Evolutionary conservation across 2,797 vertebrate genomes (phyloP).

Genomic region (Microctenopoma stevenorrisi): DNA sequence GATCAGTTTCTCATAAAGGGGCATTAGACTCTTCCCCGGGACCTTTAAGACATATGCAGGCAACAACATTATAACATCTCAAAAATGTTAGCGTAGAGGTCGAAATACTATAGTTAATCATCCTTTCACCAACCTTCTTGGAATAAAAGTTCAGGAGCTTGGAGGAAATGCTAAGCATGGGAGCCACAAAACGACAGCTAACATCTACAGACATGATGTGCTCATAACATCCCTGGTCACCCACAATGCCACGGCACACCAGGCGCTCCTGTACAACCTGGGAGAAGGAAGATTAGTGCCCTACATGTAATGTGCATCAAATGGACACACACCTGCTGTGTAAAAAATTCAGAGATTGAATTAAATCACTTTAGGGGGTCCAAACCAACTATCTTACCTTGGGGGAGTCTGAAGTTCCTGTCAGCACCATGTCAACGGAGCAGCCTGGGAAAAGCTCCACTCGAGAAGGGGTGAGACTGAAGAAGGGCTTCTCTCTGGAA

Average conservation of each 20-base stretch:
- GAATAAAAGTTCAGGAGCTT: slow-evolving; percentile 84
- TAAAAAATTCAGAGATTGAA: neutral
- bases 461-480: slow-evolving; percentile 80
- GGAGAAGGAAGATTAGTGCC: neutral
- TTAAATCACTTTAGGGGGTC: neutral
- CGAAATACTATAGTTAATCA: neutral
- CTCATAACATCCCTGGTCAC: slow-evolving; percentile 64
- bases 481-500: slow-evolving; percentile 67
- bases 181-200: slow-evolving; percentile 86
- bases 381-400: slow-evolving; percentile 76
- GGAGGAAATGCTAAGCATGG: slow-evolving; percentile 83
- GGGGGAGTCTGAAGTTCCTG: slow-evolving; percentile 81
- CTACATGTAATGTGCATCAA: neutral
- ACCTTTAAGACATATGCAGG: slow-evolving; percentile 67
- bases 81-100: neutral
- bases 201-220: slow-evolving; percentile 84
- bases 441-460: slow-evolving; percentile 85
- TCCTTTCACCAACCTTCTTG: slow-evolving; percentile 83
- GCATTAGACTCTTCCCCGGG: slow-evolving; percentile 69
- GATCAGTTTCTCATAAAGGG: slow-evolving; percentile 81
- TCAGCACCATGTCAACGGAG: slow-evolving; percentile 83
- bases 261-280: slow-evolving; percentile 87
- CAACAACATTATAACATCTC: neutral
- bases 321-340: neutral
- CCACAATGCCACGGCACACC: slow-evolving; percentile 84